A percentile compares a stretch with the other conserved stretches of the same genome.
These are phyloP conservation scores for Trematocara variabile DNA, from an alignment of 2,113 vertebrate species.

Conservation along the genomic window DNA sequence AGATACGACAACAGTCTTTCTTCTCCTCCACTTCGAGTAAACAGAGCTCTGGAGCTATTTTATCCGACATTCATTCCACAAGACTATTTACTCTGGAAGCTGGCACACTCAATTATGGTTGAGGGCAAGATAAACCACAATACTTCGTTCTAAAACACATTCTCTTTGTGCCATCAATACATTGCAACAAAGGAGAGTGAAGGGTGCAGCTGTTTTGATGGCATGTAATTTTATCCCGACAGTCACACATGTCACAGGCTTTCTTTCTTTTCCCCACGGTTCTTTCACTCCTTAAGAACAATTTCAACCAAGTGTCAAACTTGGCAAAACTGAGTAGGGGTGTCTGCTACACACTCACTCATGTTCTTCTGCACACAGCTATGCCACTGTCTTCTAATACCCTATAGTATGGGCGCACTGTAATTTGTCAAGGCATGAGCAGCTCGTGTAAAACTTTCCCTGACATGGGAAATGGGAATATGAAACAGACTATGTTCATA, in stretches of 20 bases:
- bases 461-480: slow-evolving; percentile 60
- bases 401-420: slow-evolving; percentile 16
- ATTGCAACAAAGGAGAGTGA: background rate
- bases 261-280: background rate
- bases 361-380: background rate
- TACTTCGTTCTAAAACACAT: background rate
- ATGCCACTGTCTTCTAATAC: slow-evolving; percentile 29
- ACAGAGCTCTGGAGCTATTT: background rate
- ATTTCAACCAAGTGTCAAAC: slow-evolving; percentile 34
- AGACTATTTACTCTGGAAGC: background rate
- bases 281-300: background rate
- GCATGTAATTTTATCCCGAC: background rate
- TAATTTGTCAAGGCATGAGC: slow-evolving; percentile 56
- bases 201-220: background rate
- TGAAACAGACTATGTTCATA: slow-evolving; percentile 49
- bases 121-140: background rate
- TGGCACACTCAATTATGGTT: background rate
- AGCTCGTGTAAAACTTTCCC: slow-evolving; percentile 53
- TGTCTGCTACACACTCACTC: background rate
- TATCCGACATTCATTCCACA: background rate
- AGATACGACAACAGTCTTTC: background rate
- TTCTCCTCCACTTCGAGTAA: background rate
- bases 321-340: slow-evolving; percentile 16
- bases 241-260: background rate
- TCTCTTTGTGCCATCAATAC: background rate